Conservation (phyloP, 2,888 invertebrate genomes). For the Epinotia ramella region DNA sequence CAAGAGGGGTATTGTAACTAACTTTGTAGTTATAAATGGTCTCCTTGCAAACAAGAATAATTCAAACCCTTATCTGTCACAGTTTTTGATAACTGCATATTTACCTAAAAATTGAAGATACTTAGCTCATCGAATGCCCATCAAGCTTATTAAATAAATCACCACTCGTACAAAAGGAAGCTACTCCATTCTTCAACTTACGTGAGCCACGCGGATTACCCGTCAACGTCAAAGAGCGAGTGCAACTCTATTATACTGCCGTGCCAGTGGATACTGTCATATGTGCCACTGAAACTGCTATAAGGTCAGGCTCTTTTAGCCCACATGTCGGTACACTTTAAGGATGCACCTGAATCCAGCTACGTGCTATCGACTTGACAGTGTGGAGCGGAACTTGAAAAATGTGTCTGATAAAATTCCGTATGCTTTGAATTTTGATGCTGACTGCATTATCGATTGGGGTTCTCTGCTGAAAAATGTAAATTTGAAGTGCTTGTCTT, state of each 20-base stretch:
- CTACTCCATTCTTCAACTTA: conserved; percentile 1
- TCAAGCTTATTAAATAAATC: not conserved
- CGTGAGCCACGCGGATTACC: not conserved
- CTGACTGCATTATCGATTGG: conserved; percentile 36
- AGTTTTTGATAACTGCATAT: too few species aligned
- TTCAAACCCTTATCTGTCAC: too few species aligned
- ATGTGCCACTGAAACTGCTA: not conserved
- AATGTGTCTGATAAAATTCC: conserved; percentile 43
- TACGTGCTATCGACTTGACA: conserved; percentile 26
- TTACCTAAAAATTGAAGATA: too few species aligned
- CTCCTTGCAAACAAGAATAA: not conserved
- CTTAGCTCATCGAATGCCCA: too few species aligned
- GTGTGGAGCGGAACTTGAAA: conserved; percentile 31
- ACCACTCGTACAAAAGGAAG: not conserved
- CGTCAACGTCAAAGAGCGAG: not conserved
- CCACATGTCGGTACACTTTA: not conserved
- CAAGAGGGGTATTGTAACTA: too few species aligned
- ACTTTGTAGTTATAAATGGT: not conserved
- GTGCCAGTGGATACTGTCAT: not conserved
- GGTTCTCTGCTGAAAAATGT: conserved; percentile 10
- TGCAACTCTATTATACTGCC: not conserved
- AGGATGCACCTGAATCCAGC: conserved; percentile 16
- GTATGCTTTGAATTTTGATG: conserved; percentile 41
- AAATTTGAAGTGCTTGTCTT: not conserved
- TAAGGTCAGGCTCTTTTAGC: not conserved